Percentiles rank a stretch among this genome's conserved stretches.
These are phyloP conservation scores for human DNA, from an alignment of 2,113 vertebrate species.

Conservation along the genomic window GRCh38 chrX:124096501-124097000, in stretches of 20 bases:
- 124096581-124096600: not conserved
- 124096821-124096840: slow-evolving; percentile 37
- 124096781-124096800: not conserved
- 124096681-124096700: not conserved
- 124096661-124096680: not conserved
- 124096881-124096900: not conserved
- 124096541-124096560: slow-evolving; percentile 30
- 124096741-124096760: not conserved
- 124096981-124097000: too few relatives aligned
- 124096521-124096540: not conserved
- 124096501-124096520: not conserved
- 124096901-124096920: too few relatives aligned
- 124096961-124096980: too few relatives aligned
- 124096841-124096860: slow-evolving; percentile 31
- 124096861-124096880: not conserved
- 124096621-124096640: not conserved
- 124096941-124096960: too few relatives aligned
- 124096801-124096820: not conserved
- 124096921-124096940: too few relatives aligned
- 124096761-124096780: not conserved
- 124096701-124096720: not conserved
- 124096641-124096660: slow-evolving; percentile 54
- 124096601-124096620: slow-evolving; percentile 27
- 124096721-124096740: not conserved
- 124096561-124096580: not conserved